Evolutionary conservation across 2,888 invertebrate genomes (phyloP).

Genomic region (Zaprionus lineosus): DNA sequence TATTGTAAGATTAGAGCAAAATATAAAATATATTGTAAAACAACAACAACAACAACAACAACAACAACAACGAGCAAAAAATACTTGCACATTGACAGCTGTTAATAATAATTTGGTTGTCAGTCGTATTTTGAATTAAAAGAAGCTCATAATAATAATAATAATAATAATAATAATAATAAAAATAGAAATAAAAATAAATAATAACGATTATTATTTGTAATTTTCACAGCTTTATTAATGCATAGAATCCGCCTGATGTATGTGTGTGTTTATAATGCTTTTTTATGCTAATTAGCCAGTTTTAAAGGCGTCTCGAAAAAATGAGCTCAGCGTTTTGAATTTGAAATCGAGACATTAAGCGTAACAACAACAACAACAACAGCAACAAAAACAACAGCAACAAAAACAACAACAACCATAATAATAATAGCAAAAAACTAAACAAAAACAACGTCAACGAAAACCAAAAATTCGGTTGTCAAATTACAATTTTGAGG

Average conservation of each 20-base stretch:
- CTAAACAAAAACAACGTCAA: slow-evolving; percentile 9
- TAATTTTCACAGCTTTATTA: slow-evolving; percentile 48
- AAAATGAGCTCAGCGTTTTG: slow-evolving; percentile 74
- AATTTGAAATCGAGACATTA: slow-evolving; percentile 54
- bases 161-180: too few species aligned
- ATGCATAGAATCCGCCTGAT: slow-evolving; percentile 28
- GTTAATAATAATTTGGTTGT: slow-evolving; percentile 1
- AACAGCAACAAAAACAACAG: slow-evolving; percentile 20
- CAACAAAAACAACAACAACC: slow-evolving; percentile 23
- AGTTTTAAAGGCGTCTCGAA: slow-evolving; percentile 58
- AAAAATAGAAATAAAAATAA: slow-evolving; percentile 12
- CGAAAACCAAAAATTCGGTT: slow-evolving; percentile 16
- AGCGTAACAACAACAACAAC: not conserved
- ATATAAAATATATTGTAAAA: slow-evolving; percentile 31
- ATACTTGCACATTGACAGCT: too few species aligned
- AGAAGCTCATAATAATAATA: too few species aligned
- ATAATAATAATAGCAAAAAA: too few species aligned
- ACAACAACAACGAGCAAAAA: not conserved
- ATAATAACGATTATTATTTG: slow-evolving; percentile 37
- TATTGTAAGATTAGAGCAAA: slow-evolving; percentile 2
- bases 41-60: not conserved
- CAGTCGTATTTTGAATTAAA: not conserved
- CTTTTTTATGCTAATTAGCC: slow-evolving; percentile 71
- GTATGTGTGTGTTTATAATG: slow-evolving; percentile 56
- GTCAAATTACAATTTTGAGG: slow-evolving; percentile 51